These are phyloP conservation scores for Platypus cylindrus DNA, from an alignment of 2,888 invertebrate genomes.

Conservation along the genomic window DNA sequence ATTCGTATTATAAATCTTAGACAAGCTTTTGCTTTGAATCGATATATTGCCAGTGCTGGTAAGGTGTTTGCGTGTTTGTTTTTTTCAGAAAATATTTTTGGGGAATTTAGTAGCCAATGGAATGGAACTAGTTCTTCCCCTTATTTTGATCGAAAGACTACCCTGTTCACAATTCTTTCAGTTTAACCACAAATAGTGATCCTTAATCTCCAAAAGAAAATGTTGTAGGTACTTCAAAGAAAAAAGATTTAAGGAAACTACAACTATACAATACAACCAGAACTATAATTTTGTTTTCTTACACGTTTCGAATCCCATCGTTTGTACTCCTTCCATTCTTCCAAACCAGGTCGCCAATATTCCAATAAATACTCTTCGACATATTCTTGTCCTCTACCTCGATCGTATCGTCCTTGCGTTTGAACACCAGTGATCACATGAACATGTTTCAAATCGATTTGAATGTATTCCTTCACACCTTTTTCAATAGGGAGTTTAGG, in stretches of 20 bases:
- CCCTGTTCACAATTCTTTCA: too few relatives aligned
- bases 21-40: slow-evolving; percentile 11
- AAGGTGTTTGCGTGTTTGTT: slow-evolving; percentile 9
- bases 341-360: slow-evolving; percentile 50
- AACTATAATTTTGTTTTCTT: too few relatives aligned
- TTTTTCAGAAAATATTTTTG: slow-evolving; percentile 6
- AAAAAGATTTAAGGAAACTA: too few relatives aligned
- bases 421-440: slow-evolving; percentile 58
- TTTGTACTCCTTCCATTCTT: slow-evolving; percentile 50
- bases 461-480: slow-evolving; percentile 53
- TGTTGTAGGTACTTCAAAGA: too few relatives aligned
- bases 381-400: slow-evolving; percentile 63
- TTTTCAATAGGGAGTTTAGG: slow-evolving; percentile 52
- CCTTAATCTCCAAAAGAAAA: too few relatives aligned
- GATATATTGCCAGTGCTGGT: slow-evolving; percentile 8
- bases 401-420: slow-evolving; percentile 65
- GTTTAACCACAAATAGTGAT: too few relatives aligned
- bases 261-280: too few relatives aligned
- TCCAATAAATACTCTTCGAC: slow-evolving; percentile 58
- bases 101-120: too few relatives aligned
- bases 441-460: slow-evolving; percentile 47
- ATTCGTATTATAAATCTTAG: slow-evolving; percentile 11
- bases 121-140: too few relatives aligned
- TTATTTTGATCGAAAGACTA: too few relatives aligned
- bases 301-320: slow-evolving; percentile 56